A percentile compares a stretch with the other conserved stretches of the same genome.
Conservation (phyloP, 2,797 vertebrate genomes). For the Characodon lateralis region DNA sequence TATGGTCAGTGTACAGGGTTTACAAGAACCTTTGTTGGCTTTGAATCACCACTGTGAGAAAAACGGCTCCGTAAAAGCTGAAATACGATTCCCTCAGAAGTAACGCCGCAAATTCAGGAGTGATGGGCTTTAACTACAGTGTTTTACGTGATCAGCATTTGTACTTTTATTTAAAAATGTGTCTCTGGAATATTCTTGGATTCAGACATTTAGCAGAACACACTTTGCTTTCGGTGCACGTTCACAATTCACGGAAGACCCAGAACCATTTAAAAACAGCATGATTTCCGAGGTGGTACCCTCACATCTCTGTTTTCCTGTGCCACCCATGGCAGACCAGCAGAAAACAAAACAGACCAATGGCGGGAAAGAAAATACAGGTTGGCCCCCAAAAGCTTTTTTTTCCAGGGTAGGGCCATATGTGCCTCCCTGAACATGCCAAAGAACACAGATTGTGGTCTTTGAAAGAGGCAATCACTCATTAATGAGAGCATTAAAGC, state of each 20-base stretch:
- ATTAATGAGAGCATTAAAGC: constrained; percentile 41
- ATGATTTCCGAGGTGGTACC: constrained; percentile 49
- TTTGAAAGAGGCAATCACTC: constrained; percentile 55
- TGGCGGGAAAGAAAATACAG: constrained; percentile 57
- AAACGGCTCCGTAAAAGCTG: constrained; percentile 57
- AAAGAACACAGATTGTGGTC: constrained; percentile 59
- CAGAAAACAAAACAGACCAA: constrained; percentile 50
- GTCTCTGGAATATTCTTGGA: neutral
- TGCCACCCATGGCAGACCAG: constrained; percentile 34
- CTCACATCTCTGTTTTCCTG: constrained; percentile 47
- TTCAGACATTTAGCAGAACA: constrained; percentile 35
- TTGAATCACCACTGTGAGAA: constrained; percentile 66
- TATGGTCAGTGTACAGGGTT: constrained; percentile 69
- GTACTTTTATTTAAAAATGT: neutral
- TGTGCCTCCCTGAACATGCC: constrained; percentile 56
- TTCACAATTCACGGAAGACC: constrained; percentile 70
- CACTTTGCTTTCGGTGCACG: constrained; percentile 31
- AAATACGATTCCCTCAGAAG: constrained; percentile 57
- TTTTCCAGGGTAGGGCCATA: constrained; percentile 67
- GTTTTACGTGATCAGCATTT: constrained; percentile 17
- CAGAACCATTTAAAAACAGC: constrained; percentile 61
- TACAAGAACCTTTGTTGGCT: constrained; percentile 66
- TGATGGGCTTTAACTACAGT: constrained; percentile 32
- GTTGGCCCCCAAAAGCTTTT: constrained; percentile 40
- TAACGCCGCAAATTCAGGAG: constrained; percentile 46